Base-by-base conservation (phyloP, 2,888 invertebrate species). In the Drosophila neotestacea region DNA sequence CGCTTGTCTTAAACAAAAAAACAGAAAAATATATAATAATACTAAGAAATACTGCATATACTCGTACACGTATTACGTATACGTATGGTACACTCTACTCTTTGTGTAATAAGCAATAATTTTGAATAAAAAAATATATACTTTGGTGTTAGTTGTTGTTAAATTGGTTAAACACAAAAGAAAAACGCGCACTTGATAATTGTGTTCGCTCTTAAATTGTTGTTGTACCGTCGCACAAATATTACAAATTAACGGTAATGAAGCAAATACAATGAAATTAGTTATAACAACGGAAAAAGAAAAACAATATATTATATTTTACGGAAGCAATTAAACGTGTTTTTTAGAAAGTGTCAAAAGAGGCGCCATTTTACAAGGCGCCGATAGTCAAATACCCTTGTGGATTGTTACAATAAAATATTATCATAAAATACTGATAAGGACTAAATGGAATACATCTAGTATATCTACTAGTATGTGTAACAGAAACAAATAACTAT, bases 191-290 rank as follows among this genome's bases (percentile, higher is more conserved):
- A n/a, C 22, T 46, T 9, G 34, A 62, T 48, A 54, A 39, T 52
- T 44, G 41, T 51, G 11, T 28, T 39, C 27, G 11, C 10, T 32
- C 30, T 39, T 54, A 10, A 50, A 38, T 28, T 44, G 48, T 60
- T 11, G 9, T 47, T 27, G 32, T 61, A 61, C 63, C 50, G 69
- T 41, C 55, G 47, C 32, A 47, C 52, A 28, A 63, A 63, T 62
- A 47, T 55, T 47, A 44, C 39, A 52, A 65, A 67, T 71, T 66
- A 56, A 62, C 61, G 74, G 74, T 76, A 74, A 74, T 70, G 9
- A 61, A 50, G 47, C 52, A 60, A 34, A 27, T 6, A 48, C 54
- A 54, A 58, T 54, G 7, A 61, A 55, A 39, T 55, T 39, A 27
- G 13, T 32, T 27, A 51, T 41, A 34, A 61, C 42, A 36, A 44